Evolutionary conservation across 92 coral and sea anemone genomes (phyloP), one percentile per base, ranked within the genome.

Genomic region (Zoanthus sociatus): DNA sequence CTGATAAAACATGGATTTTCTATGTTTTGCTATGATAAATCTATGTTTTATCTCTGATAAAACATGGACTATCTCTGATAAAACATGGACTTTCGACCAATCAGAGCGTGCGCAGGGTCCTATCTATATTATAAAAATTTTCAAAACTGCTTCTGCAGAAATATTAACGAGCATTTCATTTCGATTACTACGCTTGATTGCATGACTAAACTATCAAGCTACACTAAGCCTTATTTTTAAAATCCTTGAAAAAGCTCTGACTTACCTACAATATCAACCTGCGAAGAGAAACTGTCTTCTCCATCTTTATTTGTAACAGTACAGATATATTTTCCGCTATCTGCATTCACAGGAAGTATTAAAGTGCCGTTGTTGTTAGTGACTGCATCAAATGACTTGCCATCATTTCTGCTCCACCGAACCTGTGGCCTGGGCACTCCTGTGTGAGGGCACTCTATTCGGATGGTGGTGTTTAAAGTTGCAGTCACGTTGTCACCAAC

Each of bases 401-500:
- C 75, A n/a, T 81, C 85, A 2, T 46, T 33, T 66, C 74, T 81
- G 46, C 47, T 81, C 85, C 85, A 81, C 15, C 8, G 53, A 48
- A 81, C 56, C 18, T 64, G 20, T 18, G 85, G 85, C 1, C 17
- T 47, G 6, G 85, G 85, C 3, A 81, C 85, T 42, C 85, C 85
- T 14, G 76, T 81, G 44, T 50, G 47, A 13, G 85, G 85, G 9
- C 85, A 81, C 63, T 30, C 67, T 31, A 81, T 32, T 5, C 75
- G 85, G 85, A 81, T 46, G 10, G 85, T 66, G 21, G 85, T 81
- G 45, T 81, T 67, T 64, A 6, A 17, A 46, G 61, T 67, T n/a
- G 75, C 85, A 20, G 85, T 81, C 76, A 81, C 85, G 6, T 66
- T 81, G 47, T 81, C 85, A 18, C 85, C 76, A 10, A 81, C 85